Conservation (phyloP, 2,888 invertebrate genomes). For the Chloroclystis v-ata region DNA sequence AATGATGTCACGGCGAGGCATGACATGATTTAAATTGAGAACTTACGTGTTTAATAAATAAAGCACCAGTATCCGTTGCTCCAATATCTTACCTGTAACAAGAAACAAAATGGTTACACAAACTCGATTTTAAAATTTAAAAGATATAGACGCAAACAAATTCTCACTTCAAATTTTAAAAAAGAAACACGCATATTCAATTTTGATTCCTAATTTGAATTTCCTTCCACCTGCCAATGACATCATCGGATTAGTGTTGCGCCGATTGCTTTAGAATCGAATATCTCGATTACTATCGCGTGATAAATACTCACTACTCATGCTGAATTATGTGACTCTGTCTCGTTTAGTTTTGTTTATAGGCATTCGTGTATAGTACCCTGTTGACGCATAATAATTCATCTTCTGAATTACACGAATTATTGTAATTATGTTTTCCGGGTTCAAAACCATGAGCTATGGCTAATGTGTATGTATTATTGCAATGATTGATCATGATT, state of each 20-base stretch:
- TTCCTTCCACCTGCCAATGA: constrained; percentile 44
- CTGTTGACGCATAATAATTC: constrained; percentile 46
- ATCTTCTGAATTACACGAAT: constrained; percentile 33
- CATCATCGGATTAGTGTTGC: constrained; percentile 50
- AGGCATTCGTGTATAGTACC: constrained; percentile 53
- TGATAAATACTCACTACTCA: constrained; percentile 66
- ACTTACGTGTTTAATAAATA: background rate
- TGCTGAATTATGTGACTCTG: constrained; percentile 63
- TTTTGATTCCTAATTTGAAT: constrained; percentile 40
- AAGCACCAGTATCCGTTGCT: background rate
- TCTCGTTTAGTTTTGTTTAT: constrained; percentile 69
- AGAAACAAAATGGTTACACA: background rate
- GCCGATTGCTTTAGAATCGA: constrained; percentile 38
- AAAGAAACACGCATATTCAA: constrained; percentile 32
- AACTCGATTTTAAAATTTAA: too few species aligned
- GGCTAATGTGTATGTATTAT: background rate
- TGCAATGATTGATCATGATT: too few species aligned
- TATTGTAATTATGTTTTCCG: constrained; percentile 30
- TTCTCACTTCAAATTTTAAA: constrained; percentile 20
- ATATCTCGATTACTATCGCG: constrained; percentile 58
- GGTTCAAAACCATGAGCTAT: background rate
- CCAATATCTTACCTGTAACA: constrained; percentile 5
- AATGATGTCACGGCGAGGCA: too few species aligned
- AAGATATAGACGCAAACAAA: too few species aligned
- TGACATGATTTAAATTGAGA: background rate